Conservation (phyloP, 2,113 vertebrate species). For the Chamaea fasciata region DNA sequence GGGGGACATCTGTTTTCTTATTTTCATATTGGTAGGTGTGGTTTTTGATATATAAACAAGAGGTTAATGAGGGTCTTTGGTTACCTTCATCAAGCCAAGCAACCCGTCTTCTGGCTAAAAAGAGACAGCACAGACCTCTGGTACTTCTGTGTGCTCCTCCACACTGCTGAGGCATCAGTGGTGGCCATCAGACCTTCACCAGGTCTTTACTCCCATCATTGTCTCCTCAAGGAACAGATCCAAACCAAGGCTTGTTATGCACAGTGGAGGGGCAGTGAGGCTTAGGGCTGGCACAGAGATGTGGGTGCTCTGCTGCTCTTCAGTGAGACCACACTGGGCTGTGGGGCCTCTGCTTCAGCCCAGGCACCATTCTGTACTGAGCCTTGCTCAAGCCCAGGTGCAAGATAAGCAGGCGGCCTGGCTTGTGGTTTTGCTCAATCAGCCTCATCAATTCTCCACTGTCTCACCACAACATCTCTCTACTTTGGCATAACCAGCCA, state of each 20-base stretch:
- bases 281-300: not conserved
- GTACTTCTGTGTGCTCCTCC: not conserved
- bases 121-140: not conserved
- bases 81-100: not conserved
- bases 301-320: not conserved
- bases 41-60: not conserved
- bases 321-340: accelerated
- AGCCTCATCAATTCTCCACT: not conserved
- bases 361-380: not conserved
- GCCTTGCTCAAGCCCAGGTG: not conserved
- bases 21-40: not conserved
- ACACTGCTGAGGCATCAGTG: not conserved
- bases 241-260: not conserved
- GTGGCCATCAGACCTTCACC: accelerated
- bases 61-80: not conserved
- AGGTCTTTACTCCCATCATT: not conserved
- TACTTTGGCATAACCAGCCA: not conserved
- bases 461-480: not conserved
- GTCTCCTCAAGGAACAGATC: not conserved
- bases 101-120: not conserved
- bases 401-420: not conserved
- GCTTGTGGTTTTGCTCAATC: not conserved
- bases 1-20: not conserved
- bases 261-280: not conserved
- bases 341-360: not conserved